Percentiles rank a stretch among this genome's conserved stretches.
Evolutionary conservation across 1,140 invertebrate genomes (phyloP).

Genomic region (Penaeus chinensis): DNA sequence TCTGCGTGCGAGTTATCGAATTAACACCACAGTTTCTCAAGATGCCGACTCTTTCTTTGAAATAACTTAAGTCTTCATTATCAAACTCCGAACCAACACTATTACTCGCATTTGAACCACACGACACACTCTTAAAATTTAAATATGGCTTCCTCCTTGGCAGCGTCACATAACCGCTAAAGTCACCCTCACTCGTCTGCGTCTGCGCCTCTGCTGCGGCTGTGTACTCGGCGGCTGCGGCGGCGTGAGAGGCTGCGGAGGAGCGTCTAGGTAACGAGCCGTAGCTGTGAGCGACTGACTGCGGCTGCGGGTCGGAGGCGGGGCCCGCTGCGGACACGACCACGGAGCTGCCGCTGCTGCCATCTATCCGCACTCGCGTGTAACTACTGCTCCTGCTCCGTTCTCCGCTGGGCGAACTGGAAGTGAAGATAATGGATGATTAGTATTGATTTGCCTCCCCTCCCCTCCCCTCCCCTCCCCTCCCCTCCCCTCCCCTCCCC

Average conservation of each 20-base stretch:
- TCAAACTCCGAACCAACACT: conserved; percentile 47
- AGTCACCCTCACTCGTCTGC: conserved; percentile 25
- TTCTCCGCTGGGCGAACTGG: conserved; percentile 26
- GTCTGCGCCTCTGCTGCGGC: conserved; percentile 30
- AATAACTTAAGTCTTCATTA: conserved; percentile 52
- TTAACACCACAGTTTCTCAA: conserved; percentile 39
- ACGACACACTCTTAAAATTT: conserved; percentile 62
- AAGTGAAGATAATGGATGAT: not conserved
- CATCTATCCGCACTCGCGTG: conserved; percentile 53
- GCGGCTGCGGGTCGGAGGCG: conserved; percentile 25
- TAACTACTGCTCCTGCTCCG: conserved; percentile 32
- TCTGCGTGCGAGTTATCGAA: conserved; percentile 60
- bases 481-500: no score
- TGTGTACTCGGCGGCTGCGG: conserved; percentile 19
- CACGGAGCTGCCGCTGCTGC: conserved; percentile 22
- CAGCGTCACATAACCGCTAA: conserved; percentile 49
- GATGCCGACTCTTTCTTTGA: conserved; percentile 45
- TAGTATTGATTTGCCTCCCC: no score
- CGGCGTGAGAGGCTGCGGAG: conserved; percentile 27
- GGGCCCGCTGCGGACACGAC: conserved; percentile 27
- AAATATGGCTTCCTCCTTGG: conserved; percentile 62
- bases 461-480: no score
- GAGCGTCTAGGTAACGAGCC: not conserved
- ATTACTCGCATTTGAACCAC: not conserved
- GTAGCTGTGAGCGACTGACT: not conserved